Evolutionary conservation across 1,140 invertebrate genomes (phyloP), one percentile per base, ranked within the genome.

Genomic region (Zaprionus davidi): DNA sequence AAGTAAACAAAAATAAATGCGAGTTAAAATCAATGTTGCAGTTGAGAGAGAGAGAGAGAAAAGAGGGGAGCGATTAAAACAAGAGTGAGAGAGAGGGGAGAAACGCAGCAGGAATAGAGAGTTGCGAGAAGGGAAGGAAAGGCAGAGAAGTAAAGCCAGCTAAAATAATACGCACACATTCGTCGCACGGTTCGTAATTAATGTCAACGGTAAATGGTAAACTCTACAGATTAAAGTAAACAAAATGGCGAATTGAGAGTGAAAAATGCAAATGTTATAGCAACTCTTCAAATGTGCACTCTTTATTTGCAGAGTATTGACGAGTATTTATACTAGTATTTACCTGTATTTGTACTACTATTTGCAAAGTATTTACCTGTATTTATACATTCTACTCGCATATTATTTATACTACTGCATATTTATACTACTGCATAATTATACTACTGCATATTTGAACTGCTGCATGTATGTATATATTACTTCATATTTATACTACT

Each of bases 161-260:
- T 59, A 75, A 71, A 82, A 66, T 63, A 64, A 71, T 46, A 66
- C 22, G 44, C 62, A 64, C 46, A 70, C 60, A 49, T 11, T 22
- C 7, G 20, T 46, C 44, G 41, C 41, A n/a, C 41, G 31, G 63
- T 28, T 51, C 56, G 74, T 76, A 76, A 85, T 85, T 81, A 85
- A 85, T 67, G 71, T 76, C 65, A 76, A 71, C 67, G 34, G 71
- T 71, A 63, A 85, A 81, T 63, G 67, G 41, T 17, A 46, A 46
- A 46, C 41, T 46, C 17, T 3, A 17, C 41, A 46, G 41, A 46
- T 46, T 46, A 46, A n/a, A 9, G 41, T 9, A 46, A 46, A 46
- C 7, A 46, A n/a, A 6, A 46, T 46, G 2, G 38, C 1, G 15
- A 41, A 41, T 41, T n/a, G 38, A n/a, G 38, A 41, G 15, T 41